A percentile compares a stretch with the other conserved stretches of the same genome.
These are phyloP conservation scores for Athalia cordata DNA, from an alignment of 2,888 invertebrate species.

Conservation along the genomic window DNA sequence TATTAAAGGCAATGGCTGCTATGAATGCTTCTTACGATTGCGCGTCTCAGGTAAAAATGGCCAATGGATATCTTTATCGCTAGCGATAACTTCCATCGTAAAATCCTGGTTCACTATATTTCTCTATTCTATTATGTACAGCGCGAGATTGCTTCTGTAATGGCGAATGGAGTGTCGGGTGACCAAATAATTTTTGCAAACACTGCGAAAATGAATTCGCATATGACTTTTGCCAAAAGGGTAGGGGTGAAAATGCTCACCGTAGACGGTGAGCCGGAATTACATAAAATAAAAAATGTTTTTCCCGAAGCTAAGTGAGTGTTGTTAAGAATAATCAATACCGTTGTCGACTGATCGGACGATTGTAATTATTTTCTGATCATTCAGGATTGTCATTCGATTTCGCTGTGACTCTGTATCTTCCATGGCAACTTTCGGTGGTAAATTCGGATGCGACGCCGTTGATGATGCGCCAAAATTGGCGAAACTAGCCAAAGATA, in stretches of 20 bases:
- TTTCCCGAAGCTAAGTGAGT: conserved; percentile 75
- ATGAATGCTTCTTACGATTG: conserved; percentile 80
- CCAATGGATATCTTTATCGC: not conserved
- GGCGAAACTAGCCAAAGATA: conserved; percentile 58
- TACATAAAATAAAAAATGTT: conserved; percentile 75
- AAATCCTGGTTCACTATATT: not conserved
- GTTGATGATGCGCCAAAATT: conserved; percentile 60
- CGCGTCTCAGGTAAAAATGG: conserved; percentile 74
- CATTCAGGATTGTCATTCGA: conserved; percentile 63
- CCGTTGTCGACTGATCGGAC: not conserved
- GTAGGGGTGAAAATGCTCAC: conserved; percentile 76
- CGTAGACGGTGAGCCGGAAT: conserved; percentile 77
- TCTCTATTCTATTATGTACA: conserved; percentile 61
- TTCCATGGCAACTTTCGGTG: conserved; percentile 54
- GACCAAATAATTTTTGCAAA: conserved; percentile 78
- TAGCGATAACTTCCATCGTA: not conserved
- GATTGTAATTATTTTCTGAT: not conserved
- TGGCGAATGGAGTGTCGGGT: conserved; percentile 74
- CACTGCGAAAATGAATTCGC: conserved; percentile 76
- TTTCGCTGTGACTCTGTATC: conserved; percentile 62
- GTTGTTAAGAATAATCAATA: not conserved
- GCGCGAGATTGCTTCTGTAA: conserved; percentile 76
- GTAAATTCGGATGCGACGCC: conserved; percentile 68
- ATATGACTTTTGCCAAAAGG: conserved; percentile 75
- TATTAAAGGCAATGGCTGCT: conserved; percentile 73